Conservation (phyloP, 2,888 invertebrate species). For the Ariolimax columbianus region DNA sequence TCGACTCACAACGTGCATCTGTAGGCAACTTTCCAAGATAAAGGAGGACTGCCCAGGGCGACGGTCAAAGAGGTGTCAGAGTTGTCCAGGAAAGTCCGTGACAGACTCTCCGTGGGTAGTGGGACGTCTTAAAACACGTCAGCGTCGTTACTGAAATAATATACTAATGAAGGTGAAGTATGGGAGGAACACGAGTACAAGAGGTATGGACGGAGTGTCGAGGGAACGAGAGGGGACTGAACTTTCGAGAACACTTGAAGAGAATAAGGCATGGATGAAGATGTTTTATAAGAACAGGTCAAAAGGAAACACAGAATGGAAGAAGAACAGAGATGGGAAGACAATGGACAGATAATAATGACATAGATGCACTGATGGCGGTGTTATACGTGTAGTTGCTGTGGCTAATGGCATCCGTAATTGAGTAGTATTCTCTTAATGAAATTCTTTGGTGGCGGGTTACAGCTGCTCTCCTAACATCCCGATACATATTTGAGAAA, state of each 20-base stretch:
- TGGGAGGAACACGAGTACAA: not conserved
- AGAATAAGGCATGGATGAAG: not conserved
- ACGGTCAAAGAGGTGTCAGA: conserved; percentile 24
- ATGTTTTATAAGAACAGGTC: not conserved
- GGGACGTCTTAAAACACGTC: not conserved
- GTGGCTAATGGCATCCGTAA: too few relatives aligned
- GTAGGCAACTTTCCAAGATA: not conserved
- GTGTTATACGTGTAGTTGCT: too few relatives aligned
- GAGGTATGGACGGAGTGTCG: not conserved
- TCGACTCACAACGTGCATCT: not conserved
- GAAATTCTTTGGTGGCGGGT: too few relatives aligned
- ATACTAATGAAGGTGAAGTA: conserved; percentile 23
- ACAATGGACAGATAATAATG: too few relatives aligned
- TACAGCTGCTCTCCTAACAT: too few relatives aligned
- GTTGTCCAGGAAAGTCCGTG: not conserved
- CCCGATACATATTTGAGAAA: too few relatives aligned
- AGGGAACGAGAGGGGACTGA: not conserved
- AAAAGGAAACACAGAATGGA: too few relatives aligned
- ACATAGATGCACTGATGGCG: too few relatives aligned
- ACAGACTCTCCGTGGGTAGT: not conserved
- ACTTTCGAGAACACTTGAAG: not conserved
- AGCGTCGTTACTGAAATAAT: conserved; percentile 1
- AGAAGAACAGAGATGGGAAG: too few relatives aligned
- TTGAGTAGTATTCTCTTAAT: too few relatives aligned
- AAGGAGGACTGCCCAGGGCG: not conserved